These are phyloP conservation scores for Ochropleura plecta DNA, from an alignment of 2,888 invertebrate genomes.

Conservation along the genomic window DNA sequence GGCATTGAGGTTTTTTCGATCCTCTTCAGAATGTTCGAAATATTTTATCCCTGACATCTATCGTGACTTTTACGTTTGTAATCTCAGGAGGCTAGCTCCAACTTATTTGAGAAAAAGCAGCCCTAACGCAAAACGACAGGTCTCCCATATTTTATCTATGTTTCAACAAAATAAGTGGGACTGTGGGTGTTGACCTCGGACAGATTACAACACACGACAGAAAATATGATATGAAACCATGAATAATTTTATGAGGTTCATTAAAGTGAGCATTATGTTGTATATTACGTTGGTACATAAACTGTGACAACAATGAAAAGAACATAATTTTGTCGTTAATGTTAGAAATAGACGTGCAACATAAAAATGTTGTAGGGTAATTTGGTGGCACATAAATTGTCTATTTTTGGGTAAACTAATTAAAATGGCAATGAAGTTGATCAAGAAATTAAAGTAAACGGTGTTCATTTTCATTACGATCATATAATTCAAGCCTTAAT, in stretches of 20 bases:
- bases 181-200: not conserved
- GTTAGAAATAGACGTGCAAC: slow-evolving; percentile 29
- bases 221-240: slow-evolving; percentile 74
- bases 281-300: slow-evolving; percentile 55
- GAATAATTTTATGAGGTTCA: slow-evolving; percentile 75
- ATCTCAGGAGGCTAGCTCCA: slow-evolving; percentile 33
- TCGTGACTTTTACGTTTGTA: slow-evolving; percentile 39
- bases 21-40: not conserved
- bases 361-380: slow-evolving; percentile 38
- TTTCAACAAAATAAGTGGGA: not conserved
- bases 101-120: slow-evolving; percentile 46
- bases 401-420: slow-evolving; percentile 31
- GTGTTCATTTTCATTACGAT: slow-evolving; percentile 9
- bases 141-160: not conserved
- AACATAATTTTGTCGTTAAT: slow-evolving; percentile 44
- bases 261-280: slow-evolving; percentile 69
- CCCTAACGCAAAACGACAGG: slow-evolving; percentile 24
- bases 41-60: slow-evolving; percentile 2
- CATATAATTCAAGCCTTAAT: slow-evolving; percentile 10
- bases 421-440: slow-evolving; percentile 33
- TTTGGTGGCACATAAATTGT: slow-evolving; percentile 18
- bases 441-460: slow-evolving; percentile 3
- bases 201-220: slow-evolving; percentile 58
- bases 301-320: slow-evolving; percentile 59
- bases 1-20: not conserved